These are phyloP conservation scores for Drosophila nigricruria DNA, from an alignment of 2,888 invertebrate species.

Conservation along the genomic window DNA sequence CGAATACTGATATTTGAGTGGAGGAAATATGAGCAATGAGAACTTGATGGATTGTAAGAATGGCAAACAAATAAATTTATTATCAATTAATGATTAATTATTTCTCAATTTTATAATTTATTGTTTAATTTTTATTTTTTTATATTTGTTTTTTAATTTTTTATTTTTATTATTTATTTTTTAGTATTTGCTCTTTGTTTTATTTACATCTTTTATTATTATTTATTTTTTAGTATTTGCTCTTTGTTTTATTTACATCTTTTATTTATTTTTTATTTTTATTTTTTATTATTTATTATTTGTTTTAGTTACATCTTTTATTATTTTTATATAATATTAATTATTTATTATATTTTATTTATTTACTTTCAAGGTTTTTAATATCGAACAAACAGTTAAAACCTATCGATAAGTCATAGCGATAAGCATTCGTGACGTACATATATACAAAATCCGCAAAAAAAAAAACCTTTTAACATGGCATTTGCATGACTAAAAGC, in stretches of 20 bases:
- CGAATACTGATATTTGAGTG: neutral
- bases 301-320: neutral
- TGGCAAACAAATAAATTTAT: no score
- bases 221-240: no score
- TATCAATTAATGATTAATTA: no score
- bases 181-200: no score
- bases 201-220: no score
- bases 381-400: neutral
- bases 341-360: neutral
- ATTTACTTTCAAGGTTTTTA: neutral
- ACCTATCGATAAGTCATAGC: conserved; percentile 8
- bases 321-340: neutral
- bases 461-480: conserved; percentile 15
- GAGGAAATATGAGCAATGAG: neutral
- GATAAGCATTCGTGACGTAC: neutral
- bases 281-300: neutral
- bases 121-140: no score
- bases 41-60: neutral
- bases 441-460: neutral
- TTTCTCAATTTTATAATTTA: no score
- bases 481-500: conserved; percentile 45
- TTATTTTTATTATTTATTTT: no score
- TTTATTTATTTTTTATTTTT: neutral
- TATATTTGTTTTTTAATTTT: no score
- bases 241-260: neutral